Evolutionary conservation across 2,797 vertebrate species (phyloP), one percentile per base, ranked within the genome.

Genomic region (Lepus oiostolus): DNA sequence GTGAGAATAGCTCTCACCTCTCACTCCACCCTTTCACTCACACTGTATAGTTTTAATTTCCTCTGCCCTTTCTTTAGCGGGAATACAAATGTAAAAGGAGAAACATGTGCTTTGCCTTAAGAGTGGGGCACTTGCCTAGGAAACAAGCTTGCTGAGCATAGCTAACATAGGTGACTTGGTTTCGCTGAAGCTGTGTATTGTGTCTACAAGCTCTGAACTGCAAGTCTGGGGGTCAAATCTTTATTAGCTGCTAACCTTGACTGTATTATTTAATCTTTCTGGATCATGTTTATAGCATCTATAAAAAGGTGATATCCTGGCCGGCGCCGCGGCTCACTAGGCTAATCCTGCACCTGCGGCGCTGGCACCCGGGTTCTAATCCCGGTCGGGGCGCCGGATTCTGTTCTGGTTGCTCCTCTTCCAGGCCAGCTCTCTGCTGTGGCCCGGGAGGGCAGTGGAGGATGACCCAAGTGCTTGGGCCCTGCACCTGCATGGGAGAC

Each of bases 111-210:
- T 96, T 90, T 88, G 60, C 71, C 30, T 94, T 71, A 92, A 85
- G 63, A 92, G 58, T 95, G 95, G 76, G 95, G n/a, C 63, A 77
- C 79, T 50, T 84, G 47, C 68, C 38, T 84, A 82, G 42, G 72
- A 93, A 94, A 87, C 6, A 35, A 82, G 63, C 32, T 96, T 95
- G 86, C 79, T 90, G 87, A 88, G 58, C 83, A 85, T 54, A 87
- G 50, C 87, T 79, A 91, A n/a, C 28, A 2, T 1, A 65, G 82
- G 60, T 71, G 60, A 30, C 5, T 58, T 65, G 42, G 62, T 83
- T 42, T 91, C 91, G 76, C 16, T 22, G 67, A 91, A 85, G 71
- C 38, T 35, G 3, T 38, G 2, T 50, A 16, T 62, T 63, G 16
- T 32, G 5, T 74, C 4, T 68, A 17, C 87, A 84, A 91, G 68